phyloP scores from a whole-genome alignment of 2,113 vertebrate genomes.

The Uria aalge region DNA sequence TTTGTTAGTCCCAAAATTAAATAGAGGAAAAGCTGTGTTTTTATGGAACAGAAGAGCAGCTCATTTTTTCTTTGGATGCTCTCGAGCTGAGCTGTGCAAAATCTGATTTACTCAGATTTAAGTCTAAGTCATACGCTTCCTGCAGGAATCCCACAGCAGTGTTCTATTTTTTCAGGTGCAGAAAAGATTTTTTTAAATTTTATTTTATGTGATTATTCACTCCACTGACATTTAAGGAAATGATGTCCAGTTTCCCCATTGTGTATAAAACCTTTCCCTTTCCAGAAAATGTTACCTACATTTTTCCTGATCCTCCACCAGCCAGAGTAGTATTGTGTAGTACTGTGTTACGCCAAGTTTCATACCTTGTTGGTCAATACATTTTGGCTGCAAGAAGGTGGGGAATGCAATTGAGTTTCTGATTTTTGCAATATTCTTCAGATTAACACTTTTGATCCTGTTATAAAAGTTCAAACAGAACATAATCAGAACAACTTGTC shows the following conservation, averaged over 20 bases:
- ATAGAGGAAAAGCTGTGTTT: conserved; percentile 5
- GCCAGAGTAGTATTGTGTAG: neutral
- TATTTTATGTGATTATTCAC: conserved; percentile 17
- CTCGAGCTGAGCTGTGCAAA: conserved; percentile 17
- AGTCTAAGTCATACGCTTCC: neutral
- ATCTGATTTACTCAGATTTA: conserved; percentile 44
- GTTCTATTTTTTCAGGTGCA: conserved; percentile 51
- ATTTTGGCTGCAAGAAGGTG: neutral
- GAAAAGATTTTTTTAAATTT: neutral
- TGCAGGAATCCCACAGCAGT: neutral
- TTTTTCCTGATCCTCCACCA: neutral
- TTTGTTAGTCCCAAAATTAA: conserved; percentile 7
- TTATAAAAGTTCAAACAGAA: neutral
- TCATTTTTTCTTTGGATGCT: neutral
- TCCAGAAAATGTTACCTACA: neutral
- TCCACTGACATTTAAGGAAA: conserved; percentile 40
- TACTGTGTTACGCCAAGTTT: neutral
- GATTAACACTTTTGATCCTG: neutral
- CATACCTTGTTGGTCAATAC: neutral
- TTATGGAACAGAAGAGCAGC: neutral
- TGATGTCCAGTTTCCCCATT: neutral
- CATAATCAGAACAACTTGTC: neutral
- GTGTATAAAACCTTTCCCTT: neutral
- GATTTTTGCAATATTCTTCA: neutral
- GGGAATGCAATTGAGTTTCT: neutral